Evolutionary conservation across 2,888 invertebrate species (phyloP).

Genomic region (Drosophila monieri): DNA sequence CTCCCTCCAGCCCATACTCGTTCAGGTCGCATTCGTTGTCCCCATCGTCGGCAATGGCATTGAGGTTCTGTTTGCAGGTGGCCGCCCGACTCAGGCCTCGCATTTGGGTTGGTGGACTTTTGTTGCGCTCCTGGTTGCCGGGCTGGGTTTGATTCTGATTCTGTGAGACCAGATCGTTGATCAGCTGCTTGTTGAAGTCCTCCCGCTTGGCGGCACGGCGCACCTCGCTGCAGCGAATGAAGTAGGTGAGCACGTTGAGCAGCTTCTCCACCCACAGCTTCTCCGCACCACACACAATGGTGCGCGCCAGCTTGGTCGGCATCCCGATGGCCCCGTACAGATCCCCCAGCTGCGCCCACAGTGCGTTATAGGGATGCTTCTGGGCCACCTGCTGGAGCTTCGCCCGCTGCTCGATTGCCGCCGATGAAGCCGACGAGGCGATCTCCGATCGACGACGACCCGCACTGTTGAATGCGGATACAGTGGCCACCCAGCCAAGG

Average conservation of each 20-base stretch:
- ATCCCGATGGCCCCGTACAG: slow-evolving; percentile 93
- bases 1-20: slow-evolving; percentile 40
- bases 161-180: slow-evolving; percentile 67
- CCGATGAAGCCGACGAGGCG: slow-evolving; percentile 59
- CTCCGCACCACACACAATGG: slow-evolving; percentile 90
- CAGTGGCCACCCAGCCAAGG: slow-evolving; percentile 95
- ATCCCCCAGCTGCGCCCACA: slow-evolving; percentile 95
- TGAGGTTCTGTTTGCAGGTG: slow-evolving; percentile 81
- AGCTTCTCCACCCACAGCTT: slow-evolving; percentile 89
- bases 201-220: slow-evolving; percentile 85
- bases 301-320: slow-evolving; percentile 90
- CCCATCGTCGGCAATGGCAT: slow-evolving; percentile 60
- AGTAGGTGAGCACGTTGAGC: slow-evolving; percentile 92
- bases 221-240: slow-evolving; percentile 92
- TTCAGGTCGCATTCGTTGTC: slow-evolving; percentile 37
- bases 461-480: slow-evolving; percentile 84
- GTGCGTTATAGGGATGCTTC: slow-evolving; percentile 91
- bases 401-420: slow-evolving; percentile 83
- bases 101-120: slow-evolving; percentile 49
- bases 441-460: slow-evolving; percentile 61
- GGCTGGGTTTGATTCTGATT: slow-evolving; percentile 58
- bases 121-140: slow-evolving; percentile 60
- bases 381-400: slow-evolving; percentile 86
- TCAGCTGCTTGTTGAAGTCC: slow-evolving; percentile 81
- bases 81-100: slow-evolving; percentile 73